Percentiles rank a stretch among this genome's conserved stretches.
Evolutionary conservation across 2,113 vertebrate species (phyloP).

Genomic region (Oryzias woworae): DNA sequence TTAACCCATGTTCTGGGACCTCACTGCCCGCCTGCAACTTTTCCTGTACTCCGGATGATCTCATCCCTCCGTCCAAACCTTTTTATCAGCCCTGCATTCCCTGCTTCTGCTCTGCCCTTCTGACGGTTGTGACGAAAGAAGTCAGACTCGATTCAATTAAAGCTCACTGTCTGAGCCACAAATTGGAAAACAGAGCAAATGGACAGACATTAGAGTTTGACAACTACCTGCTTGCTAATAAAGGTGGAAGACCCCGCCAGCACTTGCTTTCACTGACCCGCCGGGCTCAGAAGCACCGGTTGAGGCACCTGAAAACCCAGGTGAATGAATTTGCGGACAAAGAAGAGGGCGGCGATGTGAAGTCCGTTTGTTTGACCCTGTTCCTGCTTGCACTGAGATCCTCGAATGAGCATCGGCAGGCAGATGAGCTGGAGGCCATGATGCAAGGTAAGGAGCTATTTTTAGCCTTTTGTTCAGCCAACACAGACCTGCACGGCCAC

Average conservation of each 20-base stretch:
- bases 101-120: conserved; percentile 84
- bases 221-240: conserved; percentile 82
- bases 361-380: conserved; percentile 92
- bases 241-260: conserved; percentile 92
- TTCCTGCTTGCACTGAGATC: conserved; percentile 91
- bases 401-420: conserved; percentile 90
- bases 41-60: conserved; percentile 81
- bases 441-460: conserved; percentile 84
- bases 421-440: conserved; percentile 92
- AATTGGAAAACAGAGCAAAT: conserved; percentile 55
- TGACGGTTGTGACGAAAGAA: conserved; percentile 81
- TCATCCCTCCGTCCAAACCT: conserved; percentile 85
- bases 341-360: conserved; percentile 94
- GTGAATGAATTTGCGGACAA: conserved; percentile 92
- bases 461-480: conserved; percentile 32
- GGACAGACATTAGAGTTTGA: conserved; percentile 62
- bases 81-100: conserved; percentile 82
- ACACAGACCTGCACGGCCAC: neutral
- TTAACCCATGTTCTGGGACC: conserved; percentile 84
- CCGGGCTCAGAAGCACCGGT: conserved; percentile 93
- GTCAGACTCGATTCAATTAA: conserved; percentile 84
- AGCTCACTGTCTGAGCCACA: conserved; percentile 84
- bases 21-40: conserved; percentile 85
- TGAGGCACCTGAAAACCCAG: conserved; percentile 86
- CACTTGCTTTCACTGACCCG: conserved; percentile 92